Base-by-base conservation (phyloP, 2,888 invertebrate species). In the Lepidocyrtinus sp. region DNA sequence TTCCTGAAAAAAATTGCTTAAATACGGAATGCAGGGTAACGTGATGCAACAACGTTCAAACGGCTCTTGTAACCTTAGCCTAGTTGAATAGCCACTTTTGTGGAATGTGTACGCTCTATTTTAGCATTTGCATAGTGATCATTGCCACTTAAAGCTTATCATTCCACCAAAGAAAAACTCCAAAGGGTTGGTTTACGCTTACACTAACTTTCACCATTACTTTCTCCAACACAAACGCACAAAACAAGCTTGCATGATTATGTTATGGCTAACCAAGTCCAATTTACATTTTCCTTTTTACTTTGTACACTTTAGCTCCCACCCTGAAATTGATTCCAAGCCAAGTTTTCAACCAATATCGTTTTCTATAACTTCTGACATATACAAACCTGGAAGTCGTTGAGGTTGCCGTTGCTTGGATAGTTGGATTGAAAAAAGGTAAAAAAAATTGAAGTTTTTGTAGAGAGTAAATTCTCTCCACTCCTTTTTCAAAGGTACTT, bases 251-350 rank as follows among this genome's bases (percentile, higher is more conserved):
- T n/a, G n/a, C n/a, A n/a, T n/a, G n/a, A n/a, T n/a, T 65, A 21
- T 27, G n/a, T n/a, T 25, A 70, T n/a, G 63, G 68, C 70, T 36
- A 62, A 69, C 71, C 72, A 65, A 46, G 64, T 25, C 24, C 72
- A 72, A 72, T 77, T 77, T 77, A 77, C 77, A 77, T 77, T 77
- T 77, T 65, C 65, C 67, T 61, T 50, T 70, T 70, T 59, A 63
- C 70, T 63, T 24, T 46, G 45, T 67, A 75, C 36, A 71, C 65
- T 68, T n/a, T 72, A 78, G 73, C 78, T 78, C 73, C 63, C 50
- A 61, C 68, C 72, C 61, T 78, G 72, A 72, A 78, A 78, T 77
- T 77, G 77, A 77, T 77, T 77, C 77, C 65, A 3, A 71, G 77
- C 77, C 77, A 77, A 77, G 65, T 77, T 71, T 67, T 62, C 61